Conservation (phyloP, 2,113 vertebrate species). For the Pycnonotus jocosus region DNA sequence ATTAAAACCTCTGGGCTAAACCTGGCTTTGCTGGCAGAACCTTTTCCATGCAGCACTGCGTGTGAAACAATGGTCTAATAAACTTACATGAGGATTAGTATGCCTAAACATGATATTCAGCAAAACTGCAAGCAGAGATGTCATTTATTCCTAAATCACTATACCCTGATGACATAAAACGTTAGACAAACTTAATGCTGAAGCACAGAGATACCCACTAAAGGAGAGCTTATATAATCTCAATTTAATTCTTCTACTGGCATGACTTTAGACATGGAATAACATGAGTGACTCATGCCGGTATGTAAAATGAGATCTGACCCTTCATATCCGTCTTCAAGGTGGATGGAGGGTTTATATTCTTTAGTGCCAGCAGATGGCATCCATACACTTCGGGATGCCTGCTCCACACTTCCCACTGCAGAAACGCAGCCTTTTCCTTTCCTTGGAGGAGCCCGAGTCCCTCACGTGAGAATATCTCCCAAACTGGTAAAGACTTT, state of each 20-base stretch:
- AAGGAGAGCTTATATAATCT: neutral
- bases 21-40: neutral
- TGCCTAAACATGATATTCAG: neutral
- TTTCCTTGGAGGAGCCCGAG: accelerated
- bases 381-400: neutral
- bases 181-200: neutral
- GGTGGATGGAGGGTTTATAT: neutral
- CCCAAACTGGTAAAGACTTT: neutral
- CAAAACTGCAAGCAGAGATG: neutral
- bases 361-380: slow-evolving; percentile 42
- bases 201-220: neutral
- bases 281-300: neutral
- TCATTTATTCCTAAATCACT: neutral
- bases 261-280: neutral
- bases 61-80: neutral
- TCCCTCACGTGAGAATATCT: neutral
- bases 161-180: neutral
- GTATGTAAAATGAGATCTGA: neutral
- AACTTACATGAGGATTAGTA: neutral
- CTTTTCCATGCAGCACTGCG: neutral
- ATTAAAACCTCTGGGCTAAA: neutral
- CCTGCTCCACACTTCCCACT: neutral
- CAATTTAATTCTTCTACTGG: neutral
- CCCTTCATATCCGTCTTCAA: neutral
- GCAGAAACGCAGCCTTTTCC: neutral